Evolutionary conservation across 2,888 invertebrate genomes (phyloP).

Genomic region (Apamea epomidion): DNA sequence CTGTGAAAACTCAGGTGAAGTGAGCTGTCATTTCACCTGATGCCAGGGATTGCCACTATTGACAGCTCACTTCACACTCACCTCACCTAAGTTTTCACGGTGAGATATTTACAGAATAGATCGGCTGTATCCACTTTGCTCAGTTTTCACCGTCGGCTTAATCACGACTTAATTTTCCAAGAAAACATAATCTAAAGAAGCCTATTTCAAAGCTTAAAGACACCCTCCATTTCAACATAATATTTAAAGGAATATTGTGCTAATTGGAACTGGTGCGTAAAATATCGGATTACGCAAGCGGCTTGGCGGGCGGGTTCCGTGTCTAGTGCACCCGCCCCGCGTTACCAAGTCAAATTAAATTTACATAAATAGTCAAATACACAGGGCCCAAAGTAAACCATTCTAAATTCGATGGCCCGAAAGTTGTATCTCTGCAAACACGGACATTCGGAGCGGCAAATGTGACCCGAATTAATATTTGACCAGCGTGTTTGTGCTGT

Average conservation of each 20-base stretch:
- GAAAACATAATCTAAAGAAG: constrained; percentile 5
- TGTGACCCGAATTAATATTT: constrained; percentile 90
- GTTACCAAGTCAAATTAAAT: constrained; percentile 82
- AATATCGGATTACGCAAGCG: constrained; percentile 73
- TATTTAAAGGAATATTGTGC: constrained; percentile 66
- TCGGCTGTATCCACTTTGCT: background rate
- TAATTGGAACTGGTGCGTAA: constrained; percentile 74
- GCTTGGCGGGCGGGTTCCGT: constrained; percentile 57
- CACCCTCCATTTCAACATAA: constrained; percentile 54
- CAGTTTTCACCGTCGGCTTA: constrained; percentile 6
- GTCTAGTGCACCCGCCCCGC: constrained; percentile 67
- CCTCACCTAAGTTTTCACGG: too few species aligned
- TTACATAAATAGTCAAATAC: constrained; percentile 87
- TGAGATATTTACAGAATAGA: too few species aligned
- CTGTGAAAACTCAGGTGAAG: too few species aligned
- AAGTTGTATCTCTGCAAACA: constrained; percentile 88
- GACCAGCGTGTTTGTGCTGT: constrained; percentile 80
- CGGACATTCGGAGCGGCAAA: constrained; percentile 83
- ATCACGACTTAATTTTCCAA: background rate
- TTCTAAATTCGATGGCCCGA: constrained; percentile 86
- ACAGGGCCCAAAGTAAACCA: constrained; percentile 84
- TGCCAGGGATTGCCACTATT: too few species aligned
- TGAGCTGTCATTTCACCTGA: too few species aligned
- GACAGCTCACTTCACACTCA: too few species aligned
- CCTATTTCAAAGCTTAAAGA: constrained; percentile 17